Percentiles rank a stretch among this genome's conserved stretches.
These are phyloP conservation scores for Sceloporus tristichus DNA, from an alignment of 2,113 vertebrate species.

Conservation along the genomic window DNA sequence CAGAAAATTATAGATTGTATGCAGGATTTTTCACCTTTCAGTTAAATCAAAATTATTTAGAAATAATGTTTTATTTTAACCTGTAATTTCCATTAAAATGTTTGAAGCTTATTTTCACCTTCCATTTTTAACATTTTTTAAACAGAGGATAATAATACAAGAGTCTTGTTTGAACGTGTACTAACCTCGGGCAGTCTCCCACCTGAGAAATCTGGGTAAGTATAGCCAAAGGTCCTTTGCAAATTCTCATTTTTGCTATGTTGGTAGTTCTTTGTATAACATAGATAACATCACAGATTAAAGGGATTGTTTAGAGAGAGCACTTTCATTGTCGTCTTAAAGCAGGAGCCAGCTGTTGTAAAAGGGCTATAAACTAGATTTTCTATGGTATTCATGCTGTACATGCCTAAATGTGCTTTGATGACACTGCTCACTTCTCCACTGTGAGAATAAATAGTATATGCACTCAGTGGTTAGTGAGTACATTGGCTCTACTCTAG, in stretches of 20 bases:
- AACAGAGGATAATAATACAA: conserved; percentile 98
- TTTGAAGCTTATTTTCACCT: conserved; percentile 47
- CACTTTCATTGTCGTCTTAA: conserved; percentile 10
- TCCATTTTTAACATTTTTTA: conserved; percentile 62
- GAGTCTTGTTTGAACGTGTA: conserved; percentile 98
- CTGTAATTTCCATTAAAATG: background rate
- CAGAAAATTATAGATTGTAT: background rate
- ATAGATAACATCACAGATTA: conserved; percentile 15
- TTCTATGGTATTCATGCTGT: background rate
- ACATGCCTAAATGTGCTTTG: background rate
- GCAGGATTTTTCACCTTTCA: background rate
- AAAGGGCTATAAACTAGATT: background rate
- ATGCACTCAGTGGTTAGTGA: background rate
- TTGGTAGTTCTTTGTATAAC: conserved; percentile 32
- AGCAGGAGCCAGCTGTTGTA: conserved; percentile 6
- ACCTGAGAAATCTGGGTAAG: conserved; percentile 97
- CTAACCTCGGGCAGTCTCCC: conserved; percentile 98
- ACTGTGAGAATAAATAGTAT: background rate
- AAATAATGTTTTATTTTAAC: background rate
- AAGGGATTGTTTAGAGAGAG: conserved; percentile 3
- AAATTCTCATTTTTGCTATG: conserved; percentile 48
- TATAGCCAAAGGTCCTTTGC: conserved; percentile 31
- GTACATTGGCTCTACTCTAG: background rate
- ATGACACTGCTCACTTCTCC: background rate
- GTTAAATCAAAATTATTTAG: conserved; percentile 13